These are phyloP conservation scores for Sitta carolinensis DNA, from an alignment of 2,797 vertebrate species.

Conservation along the genomic window DNA sequence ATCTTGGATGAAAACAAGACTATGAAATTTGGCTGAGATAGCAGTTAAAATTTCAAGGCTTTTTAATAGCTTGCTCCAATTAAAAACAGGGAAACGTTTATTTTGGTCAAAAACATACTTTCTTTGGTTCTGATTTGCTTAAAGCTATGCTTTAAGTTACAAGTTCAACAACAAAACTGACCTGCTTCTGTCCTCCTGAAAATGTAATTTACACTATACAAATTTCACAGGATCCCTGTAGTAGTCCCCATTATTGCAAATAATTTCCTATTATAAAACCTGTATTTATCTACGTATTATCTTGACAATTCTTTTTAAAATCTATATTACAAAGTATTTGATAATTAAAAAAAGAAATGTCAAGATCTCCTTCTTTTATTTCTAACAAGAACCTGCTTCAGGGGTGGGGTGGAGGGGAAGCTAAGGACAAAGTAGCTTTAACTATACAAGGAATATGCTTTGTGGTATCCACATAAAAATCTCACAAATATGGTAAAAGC, in stretches of 20 bases:
- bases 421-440: background rate
- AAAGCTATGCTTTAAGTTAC: background rate
- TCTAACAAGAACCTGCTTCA: background rate
- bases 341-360: background rate
- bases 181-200: background rate
- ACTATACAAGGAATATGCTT: background rate
- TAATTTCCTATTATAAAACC: background rate
- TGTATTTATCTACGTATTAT: background rate
- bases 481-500: background rate
- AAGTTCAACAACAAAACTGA: background rate
- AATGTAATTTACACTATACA: background rate
- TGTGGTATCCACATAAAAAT: background rate
- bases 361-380: background rate
- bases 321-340: background rate
- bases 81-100: background rate
- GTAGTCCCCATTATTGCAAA: background rate
- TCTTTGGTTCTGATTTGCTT: background rate
- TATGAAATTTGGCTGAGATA: background rate
- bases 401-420: accelerated
- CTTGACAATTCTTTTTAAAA: background rate
- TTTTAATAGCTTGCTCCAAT: background rate
- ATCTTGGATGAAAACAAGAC: background rate
- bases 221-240: background rate
- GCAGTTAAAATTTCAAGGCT: background rate
- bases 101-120: background rate